phyloP scores from a whole-genome alignment of 1,140 invertebrate genomes.

The Brachionus manjavacas region DNA sequence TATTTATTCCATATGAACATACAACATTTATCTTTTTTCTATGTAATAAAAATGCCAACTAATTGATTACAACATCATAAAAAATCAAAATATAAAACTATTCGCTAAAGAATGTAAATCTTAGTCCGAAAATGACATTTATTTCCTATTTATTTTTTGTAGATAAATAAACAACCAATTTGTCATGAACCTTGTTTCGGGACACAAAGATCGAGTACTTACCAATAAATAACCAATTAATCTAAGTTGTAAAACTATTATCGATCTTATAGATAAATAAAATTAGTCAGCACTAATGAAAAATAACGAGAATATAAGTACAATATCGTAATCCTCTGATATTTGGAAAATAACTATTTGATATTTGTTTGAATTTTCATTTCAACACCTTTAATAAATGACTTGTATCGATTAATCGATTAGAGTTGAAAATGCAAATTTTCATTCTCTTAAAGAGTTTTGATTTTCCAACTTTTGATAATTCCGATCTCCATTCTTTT shows the following conservation, averaged over 20 bases:
- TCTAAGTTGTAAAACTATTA: slow-evolving; percentile 28
- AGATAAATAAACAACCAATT: slow-evolving; percentile 29
- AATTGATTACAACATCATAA: slow-evolving; percentile 41
- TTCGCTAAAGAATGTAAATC: not conserved
- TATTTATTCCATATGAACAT: not conserved
- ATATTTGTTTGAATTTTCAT: slow-evolving; percentile 18
- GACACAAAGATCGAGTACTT: not conserved
- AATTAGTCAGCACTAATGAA: not conserved
- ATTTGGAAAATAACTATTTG: not conserved
- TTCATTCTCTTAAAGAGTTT: not conserved
- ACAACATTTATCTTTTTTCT: slow-evolving; percentile 1
- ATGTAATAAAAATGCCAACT: slow-evolving; percentile 36
- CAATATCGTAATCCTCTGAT: slow-evolving; percentile 5
- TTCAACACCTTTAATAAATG: slow-evolving; percentile 17
- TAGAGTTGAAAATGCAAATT: slow-evolving; percentile 2
- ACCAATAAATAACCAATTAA: slow-evolving; percentile 14
- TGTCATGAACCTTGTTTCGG: not conserved
- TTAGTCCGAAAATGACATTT: not conserved
- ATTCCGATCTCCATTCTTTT: not conserved
- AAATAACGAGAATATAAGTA: not conserved
- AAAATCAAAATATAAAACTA: not conserved
- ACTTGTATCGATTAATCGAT: slow-evolving; percentile 6
- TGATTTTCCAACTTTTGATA: not conserved
- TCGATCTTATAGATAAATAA: not conserved
- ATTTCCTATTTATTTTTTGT: slow-evolving; percentile 16